Evolutionary conservation across 2,888 invertebrate species (phyloP).

Genomic region (Clepsis dumicolana): DNA sequence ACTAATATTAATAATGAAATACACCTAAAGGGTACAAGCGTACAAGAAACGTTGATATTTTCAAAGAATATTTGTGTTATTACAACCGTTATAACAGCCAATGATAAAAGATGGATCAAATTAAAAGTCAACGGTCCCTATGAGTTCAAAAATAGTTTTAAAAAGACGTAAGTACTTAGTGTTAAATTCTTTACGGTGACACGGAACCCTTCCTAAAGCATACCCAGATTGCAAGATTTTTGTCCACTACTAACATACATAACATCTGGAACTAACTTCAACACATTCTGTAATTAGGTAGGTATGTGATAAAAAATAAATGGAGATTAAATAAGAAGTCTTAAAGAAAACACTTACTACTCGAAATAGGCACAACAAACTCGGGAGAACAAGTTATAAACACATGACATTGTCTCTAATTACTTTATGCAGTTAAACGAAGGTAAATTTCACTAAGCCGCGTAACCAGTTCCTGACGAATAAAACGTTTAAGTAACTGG

Average conservation of each 20-base stretch:
- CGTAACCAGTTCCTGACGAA: slow-evolving; percentile 46
- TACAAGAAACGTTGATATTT: too few relatives aligned
- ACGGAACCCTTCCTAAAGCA: too few relatives aligned
- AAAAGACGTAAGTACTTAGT: too few relatives aligned
- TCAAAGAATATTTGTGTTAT: too few relatives aligned
- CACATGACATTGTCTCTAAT: slow-evolving; percentile 31
- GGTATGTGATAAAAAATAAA: background rate
- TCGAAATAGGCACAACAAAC: background rate
- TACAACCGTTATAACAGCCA: too few relatives aligned
- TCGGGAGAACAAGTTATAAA: background rate
- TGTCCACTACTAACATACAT: background rate
- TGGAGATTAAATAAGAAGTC: background rate
- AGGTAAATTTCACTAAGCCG: slow-evolving; percentile 44
- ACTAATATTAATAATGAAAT: too few relatives aligned
- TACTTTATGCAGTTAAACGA: slow-evolving; percentile 38
- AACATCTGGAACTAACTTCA: background rate
- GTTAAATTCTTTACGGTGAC: too few relatives aligned
- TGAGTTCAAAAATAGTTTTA: too few relatives aligned
- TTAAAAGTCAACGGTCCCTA: too few relatives aligned
- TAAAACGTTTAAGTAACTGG: slow-evolving; percentile 60
- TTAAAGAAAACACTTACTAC: background rate
- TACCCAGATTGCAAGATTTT: background rate
- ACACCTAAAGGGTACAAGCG: too few relatives aligned
- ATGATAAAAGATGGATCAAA: too few relatives aligned
- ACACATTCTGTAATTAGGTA: background rate